These are phyloP conservation scores for Brachionus rotundiformis DNA, from an alignment of 1,140 invertebrate species.

Conservation along the genomic window DNA sequence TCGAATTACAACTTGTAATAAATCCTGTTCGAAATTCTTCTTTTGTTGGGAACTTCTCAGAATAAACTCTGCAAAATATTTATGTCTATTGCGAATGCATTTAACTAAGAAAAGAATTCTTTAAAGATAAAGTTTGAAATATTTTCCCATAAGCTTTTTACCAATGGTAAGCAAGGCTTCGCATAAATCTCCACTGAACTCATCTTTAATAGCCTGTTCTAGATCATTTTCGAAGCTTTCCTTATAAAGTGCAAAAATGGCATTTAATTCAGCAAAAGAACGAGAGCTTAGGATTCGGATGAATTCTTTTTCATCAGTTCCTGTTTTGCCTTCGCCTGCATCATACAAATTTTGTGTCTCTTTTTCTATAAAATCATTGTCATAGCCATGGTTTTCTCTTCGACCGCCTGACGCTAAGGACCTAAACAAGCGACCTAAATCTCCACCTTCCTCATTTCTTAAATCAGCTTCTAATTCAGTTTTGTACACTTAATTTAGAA, in stretches of 20 bases:
- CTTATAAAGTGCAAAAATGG: constrained; percentile 74
- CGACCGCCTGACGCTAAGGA: constrained; percentile 57
- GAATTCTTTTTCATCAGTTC: constrained; percentile 49
- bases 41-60: not conserved
- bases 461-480: constrained; percentile 62
- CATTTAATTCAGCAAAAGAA: constrained; percentile 70
- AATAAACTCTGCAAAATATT: constrained; percentile 28
- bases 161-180: constrained; percentile 25
- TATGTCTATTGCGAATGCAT: constrained; percentile 7
- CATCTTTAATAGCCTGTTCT: not conserved
- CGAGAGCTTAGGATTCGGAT: not conserved
- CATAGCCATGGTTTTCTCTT: constrained; percentile 54
- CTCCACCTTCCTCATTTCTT: constrained; percentile 62
- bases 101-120: not conserved
- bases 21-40: constrained; percentile 23
- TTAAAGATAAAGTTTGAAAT: too few relatives aligned
- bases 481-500: constrained; percentile 57
- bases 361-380: constrained; percentile 54
- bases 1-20: constrained; percentile 28
- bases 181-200: constrained; percentile 30
- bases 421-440: constrained; percentile 62
- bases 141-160: too few relatives aligned
- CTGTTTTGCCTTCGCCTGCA: constrained; percentile 40
- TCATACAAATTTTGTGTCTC: constrained; percentile 56
- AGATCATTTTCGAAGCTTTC: constrained; percentile 63